A percentile compares a stretch with the other conserved stretches of the same genome.
Evolutionary conservation across 1,140 invertebrate species (phyloP).

Genomic region (Bombyx mori): DNA sequence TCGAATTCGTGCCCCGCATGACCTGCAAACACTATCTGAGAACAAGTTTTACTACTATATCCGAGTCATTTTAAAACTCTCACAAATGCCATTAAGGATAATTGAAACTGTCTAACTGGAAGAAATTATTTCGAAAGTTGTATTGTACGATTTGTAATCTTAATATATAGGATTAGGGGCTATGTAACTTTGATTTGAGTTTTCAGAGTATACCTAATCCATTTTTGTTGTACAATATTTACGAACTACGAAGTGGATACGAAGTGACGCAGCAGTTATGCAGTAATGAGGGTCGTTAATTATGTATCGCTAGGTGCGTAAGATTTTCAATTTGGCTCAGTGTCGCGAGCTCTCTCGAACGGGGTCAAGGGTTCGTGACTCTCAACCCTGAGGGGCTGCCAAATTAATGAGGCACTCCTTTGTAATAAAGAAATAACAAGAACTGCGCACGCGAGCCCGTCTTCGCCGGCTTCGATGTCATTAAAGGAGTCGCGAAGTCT

Average conservation of each 20-base stretch:
- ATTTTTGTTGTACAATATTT: not conserved
- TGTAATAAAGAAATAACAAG: conserved; percentile 72
- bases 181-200: not conserved
- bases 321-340: conserved; percentile 56
- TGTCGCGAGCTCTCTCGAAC: conserved; percentile 55
- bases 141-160: not conserved
- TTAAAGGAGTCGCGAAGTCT: conserved; percentile 60
- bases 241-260: not conserved
- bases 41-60: conserved; percentile 53
- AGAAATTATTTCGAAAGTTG: not conserved
- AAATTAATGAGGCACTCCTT: conserved; percentile 71
- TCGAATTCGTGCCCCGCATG: conserved; percentile 36
- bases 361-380: conserved; percentile 66
- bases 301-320: conserved; percentile 65
- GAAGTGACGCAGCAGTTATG: conserved; percentile 24
- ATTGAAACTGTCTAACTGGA: conserved; percentile 61
- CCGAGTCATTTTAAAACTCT: conserved; percentile 65
- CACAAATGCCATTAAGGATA: conserved; percentile 63
- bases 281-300: conserved; percentile 67
- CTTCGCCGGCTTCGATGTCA: conserved; percentile 55
- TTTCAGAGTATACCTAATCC: not conserved
- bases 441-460: conserved; percentile 61
- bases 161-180: not conserved
- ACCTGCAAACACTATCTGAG: conserved; percentile 49
- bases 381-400: conserved; percentile 64